Conservation (phyloP, 2,888 invertebrate species). For the Villa cingulata region DNA sequence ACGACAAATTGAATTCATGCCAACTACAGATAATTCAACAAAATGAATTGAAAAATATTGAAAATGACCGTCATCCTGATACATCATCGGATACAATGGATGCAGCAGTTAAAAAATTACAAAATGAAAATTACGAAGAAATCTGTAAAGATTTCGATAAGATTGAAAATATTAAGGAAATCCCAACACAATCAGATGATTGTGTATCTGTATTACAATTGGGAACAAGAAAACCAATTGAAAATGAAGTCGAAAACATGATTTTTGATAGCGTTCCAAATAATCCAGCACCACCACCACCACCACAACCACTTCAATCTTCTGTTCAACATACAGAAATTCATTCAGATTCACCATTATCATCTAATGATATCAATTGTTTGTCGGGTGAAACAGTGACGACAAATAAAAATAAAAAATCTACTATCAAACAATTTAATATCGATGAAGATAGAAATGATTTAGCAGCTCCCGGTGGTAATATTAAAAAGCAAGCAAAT, state of each 20-base stretch:
- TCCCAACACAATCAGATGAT: too few species aligned
- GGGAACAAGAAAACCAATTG: neutral
- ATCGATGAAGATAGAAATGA: too few species aligned
- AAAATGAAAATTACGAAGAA: neutral
- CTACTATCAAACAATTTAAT: too few species aligned
- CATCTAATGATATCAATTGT: neutral
- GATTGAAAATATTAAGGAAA: conserved; percentile 2
- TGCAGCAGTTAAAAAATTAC: neutral
- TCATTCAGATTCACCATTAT: too few species aligned
- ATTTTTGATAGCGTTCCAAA: conserved; percentile 32
- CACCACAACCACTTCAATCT: conserved; percentile 17
- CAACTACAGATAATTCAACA: neutral
- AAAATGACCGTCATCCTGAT: neutral
- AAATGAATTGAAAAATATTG: neutral
- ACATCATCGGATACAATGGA: neutral
- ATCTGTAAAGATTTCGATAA: neutral
- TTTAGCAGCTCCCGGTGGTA: too few species aligned
- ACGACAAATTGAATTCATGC: conserved; percentile 12
- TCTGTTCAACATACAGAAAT: too few species aligned
- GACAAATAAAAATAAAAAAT: too few species aligned
- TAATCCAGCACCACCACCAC: conserved; percentile 39
- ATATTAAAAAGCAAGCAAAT: neutral
- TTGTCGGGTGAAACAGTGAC: too few species aligned
- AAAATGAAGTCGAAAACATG: conserved; percentile 2
- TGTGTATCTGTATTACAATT: neutral